A percentile compares a stretch with the other conserved stretches of the same genome.
Conservation (phyloP, 2,888 invertebrate species). For the Drosophila mayaguana region DNA sequence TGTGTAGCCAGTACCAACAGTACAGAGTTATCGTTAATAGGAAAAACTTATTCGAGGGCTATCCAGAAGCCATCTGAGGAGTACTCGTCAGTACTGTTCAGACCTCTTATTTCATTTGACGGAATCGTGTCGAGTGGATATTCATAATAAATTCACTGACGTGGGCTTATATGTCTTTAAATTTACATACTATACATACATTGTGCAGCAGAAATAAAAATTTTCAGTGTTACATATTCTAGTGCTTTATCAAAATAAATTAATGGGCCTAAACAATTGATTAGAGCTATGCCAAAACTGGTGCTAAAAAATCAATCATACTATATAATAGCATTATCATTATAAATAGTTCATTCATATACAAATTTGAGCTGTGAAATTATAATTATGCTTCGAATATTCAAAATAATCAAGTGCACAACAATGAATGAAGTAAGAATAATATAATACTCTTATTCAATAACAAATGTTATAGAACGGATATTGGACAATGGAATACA, state of each 20-base stretch:
- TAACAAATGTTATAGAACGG: no score
- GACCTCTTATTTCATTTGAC: constrained; percentile 86
- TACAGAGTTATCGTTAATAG: constrained; percentile 82
- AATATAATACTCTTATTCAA: neutral
- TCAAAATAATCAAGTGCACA: constrained; percentile 25
- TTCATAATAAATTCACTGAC: constrained; percentile 85
- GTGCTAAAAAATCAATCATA: constrained; percentile 30
- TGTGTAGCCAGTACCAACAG: constrained; percentile 79
- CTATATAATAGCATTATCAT: constrained; percentile 1
- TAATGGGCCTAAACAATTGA: constrained; percentile 50
- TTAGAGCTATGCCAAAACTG: constrained; percentile 38
- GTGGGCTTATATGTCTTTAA: constrained; percentile 83
- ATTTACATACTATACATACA: constrained; percentile 78
- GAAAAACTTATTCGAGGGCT: constrained; percentile 86
- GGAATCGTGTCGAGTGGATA: constrained; percentile 86
- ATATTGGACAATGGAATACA: no score
- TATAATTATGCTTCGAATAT: constrained; percentile 5
- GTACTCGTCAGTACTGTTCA: constrained; percentile 86
- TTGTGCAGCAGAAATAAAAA: constrained; percentile 73
- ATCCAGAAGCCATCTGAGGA: constrained; percentile 86
- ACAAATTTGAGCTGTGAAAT: constrained; percentile 30
- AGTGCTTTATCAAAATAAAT: constrained; percentile 69
- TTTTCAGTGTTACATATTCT: constrained; percentile 71
- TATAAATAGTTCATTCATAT: constrained; percentile 10
- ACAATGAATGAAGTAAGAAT: constrained; percentile 47